Percentiles rank a stretch among this genome's conserved stretches.
These are phyloP conservation scores for western clawed frog (Xenopus tropicalis) DNA, from an alignment of 2,113 vertebrate species.

Conservation along the genomic window UCB_Xtro_10.0 CM004446.2:120522501-120523000, in stretches of 20 bases:
- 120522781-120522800: too few species aligned
- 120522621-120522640: conserved; percentile 83
- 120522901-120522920: too few species aligned
- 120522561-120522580: conserved; percentile 86
- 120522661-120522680: conserved; percentile 85
- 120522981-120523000: too few species aligned
- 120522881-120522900: too few species aligned
- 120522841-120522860: too few species aligned
- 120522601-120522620: conserved; percentile 77
- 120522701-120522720: conserved; percentile 42
- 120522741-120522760: neutral
- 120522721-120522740: conserved; percentile 4
- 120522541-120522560: conserved; percentile 81
- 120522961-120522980: too few species aligned
- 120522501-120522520: conserved; percentile 81
- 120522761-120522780: too few species aligned
- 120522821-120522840: too few species aligned
- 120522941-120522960: too few species aligned
- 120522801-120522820: too few species aligned
- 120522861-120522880: too few species aligned
- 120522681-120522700: conserved; percentile 65
- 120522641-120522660: conserved; percentile 81
- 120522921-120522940: too few species aligned
- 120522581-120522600: conserved; percentile 78
- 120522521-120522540: conserved; percentile 77